Evolutionary conservation across 1,140 invertebrate genomes (phyloP).

Genomic region (Tachypleus tridentatus): DNA sequence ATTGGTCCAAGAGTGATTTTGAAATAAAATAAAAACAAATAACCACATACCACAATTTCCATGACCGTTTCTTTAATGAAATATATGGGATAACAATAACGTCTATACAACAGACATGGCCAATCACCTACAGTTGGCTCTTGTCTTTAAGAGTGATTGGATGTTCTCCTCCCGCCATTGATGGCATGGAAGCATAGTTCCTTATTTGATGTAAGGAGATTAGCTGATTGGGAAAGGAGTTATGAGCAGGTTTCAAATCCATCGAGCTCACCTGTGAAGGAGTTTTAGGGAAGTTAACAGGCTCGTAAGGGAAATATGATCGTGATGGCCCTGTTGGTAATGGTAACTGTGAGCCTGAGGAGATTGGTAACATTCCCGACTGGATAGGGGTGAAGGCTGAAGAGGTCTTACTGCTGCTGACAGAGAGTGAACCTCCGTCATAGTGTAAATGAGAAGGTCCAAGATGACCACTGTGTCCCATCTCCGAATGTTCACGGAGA

Average conservation of each 20-base stretch:
- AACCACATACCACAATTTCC: too few relatives aligned
- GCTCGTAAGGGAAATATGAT: conserved; percentile 76
- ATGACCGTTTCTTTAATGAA: too few relatives aligned
- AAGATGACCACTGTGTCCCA: too few relatives aligned
- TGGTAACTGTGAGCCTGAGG: conserved; percentile 28
- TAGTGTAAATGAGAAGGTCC: too few relatives aligned
- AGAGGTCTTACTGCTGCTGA: conserved; percentile 28
- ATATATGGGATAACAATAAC: too few relatives aligned
- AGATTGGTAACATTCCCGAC: conserved; percentile 45
- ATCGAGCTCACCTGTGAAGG: conserved; percentile 32
- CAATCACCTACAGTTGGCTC: conserved; percentile 18
- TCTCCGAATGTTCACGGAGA: too few relatives aligned
- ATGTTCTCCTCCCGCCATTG: conserved; percentile 37
- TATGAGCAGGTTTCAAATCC: conserved; percentile 40
- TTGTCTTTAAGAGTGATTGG: conserved; percentile 44
- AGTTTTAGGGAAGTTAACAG: conserved; percentile 59
- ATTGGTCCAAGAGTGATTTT: too few relatives aligned
- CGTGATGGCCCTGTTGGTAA: conserved; percentile 26
- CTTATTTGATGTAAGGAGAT: conserved; percentile 92
- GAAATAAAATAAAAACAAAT: too few relatives aligned
- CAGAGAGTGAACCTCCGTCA: too few relatives aligned
- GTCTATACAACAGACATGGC: too few relatives aligned
- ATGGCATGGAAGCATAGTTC: conserved; percentile 87
- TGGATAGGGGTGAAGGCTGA: conserved; percentile 85
- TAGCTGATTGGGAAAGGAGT: conserved; percentile 80